Evolutionary conservation across 2,797 vertebrate genomes (phyloP), one percentile per base, ranked within the genome.

Genomic region (Phrynocephalus guinanensis): DNA sequence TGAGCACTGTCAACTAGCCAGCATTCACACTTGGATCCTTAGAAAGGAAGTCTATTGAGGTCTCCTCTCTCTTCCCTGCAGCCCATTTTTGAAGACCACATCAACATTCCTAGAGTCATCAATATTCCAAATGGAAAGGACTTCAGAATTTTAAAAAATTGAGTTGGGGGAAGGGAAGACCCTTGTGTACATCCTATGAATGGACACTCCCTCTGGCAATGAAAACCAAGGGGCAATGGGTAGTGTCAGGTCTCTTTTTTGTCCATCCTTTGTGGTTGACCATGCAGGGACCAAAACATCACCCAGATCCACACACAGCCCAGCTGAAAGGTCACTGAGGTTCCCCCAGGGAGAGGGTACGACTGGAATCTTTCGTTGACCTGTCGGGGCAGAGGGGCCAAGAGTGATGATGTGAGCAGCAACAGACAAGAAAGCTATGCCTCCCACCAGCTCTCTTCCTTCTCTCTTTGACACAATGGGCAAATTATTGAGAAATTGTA

Each of bases 401-500:
- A 68, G 75, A 84, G 80, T 3, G 20, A 84, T 1, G 16, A 50
- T 3, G 71, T 44, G 24, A 66, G 83, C 15, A 76, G 38, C 76
- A 56, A 70, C 70, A 60, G 85, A n/a, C 72, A 6, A 66, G 82
- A 92, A 89, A 91, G 6, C 18, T 1, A 10, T 38, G 5, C 2
- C 60, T 3, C 22, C 28, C 77, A 18, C 10, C 1, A 13, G 6
- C 63, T n/a, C 22, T 22, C 13, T 38, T 76, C 3, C 4, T 0
- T 68, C 16, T 63, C 79, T 78, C 75, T 85, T 33, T 0, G 86
- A 60, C 52, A 91, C 8, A 63, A 63, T 38, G 88, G 81, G 63
- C 63, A 92, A 90, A 93, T 91, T 92, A 94, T 88, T 48, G 77
- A 89, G 87, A 78, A 90, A 86, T 20, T 86, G 30, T 52, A 89